Base-by-base conservation (phyloP, 2,888 invertebrate species). In the Watsonalla binaria region DNA sequence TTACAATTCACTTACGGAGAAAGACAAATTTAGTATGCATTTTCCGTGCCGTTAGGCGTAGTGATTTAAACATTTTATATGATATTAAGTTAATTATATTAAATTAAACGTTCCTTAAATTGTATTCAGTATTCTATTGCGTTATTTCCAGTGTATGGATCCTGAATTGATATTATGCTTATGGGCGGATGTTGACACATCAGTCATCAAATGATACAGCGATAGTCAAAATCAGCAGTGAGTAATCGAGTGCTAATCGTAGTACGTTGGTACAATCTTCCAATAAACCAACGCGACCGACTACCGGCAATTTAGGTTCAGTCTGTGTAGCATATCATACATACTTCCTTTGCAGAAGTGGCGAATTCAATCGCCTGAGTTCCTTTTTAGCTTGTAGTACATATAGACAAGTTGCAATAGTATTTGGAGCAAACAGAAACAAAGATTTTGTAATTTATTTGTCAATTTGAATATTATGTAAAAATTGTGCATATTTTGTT, bases 271-370 rank as follows among this genome's bases (percentile, higher is more conserved):
- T 74, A 67, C 75, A 72, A 66, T 74, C 70, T 64, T 77, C 77
- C 68, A 70, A 73, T 63, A 67, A 55, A 66, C 64, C 72, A 72
- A 70, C 68, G 76, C 72, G 71, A 66, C 61, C 68, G 66, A 64
- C 66, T 62, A 73, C 65, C 61, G 66, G 66, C 78, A 79, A 82
- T 84, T 84, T 76, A 80, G 76, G 71, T 65, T 59, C 63, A 67
- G 67, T 65, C 63, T 67, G 67, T 65, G 72, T 42, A 11, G 42
- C 77, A 81, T 84, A 82, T 70, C 68, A 65, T 70, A 58, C 75
- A 83, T 78, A 58, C 75, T 84, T 78, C 86, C 85, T 83, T 79
- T 78, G 80, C 76, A 66, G 58, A 71, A 71, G 75, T 65, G 60
- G 73, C 66, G 59, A 66, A 71, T 70, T 65, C 62, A 65, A 68